phyloP scores from a whole-genome alignment of 2,113 vertebrate species.

The Antechinus stuartii region DNA sequence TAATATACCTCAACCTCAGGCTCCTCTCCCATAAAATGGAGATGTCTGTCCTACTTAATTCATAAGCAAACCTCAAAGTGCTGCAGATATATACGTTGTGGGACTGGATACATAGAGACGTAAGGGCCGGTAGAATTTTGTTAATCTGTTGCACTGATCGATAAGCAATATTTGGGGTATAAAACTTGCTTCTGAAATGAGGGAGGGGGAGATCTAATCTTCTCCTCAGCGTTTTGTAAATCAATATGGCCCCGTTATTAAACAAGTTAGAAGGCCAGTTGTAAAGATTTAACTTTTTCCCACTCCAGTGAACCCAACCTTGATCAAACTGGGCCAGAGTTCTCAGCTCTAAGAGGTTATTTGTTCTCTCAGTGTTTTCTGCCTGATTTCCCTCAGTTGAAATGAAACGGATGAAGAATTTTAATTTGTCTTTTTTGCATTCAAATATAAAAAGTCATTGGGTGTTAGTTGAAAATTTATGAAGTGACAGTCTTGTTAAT shows the following conservation, averaged over 20 bases:
- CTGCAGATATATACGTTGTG: background rate
- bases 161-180: slow-evolving; percentile 9
- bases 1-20: background rate
- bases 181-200: slow-evolving; percentile 34
- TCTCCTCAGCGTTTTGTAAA: slow-evolving; percentile 33
- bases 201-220: slow-evolving; percentile 21
- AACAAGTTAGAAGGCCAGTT: slow-evolving; percentile 35
- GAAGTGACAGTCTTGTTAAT: slow-evolving; percentile 76
- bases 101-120: background rate
- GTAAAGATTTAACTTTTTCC: slow-evolving; percentile 59
- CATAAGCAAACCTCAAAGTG: background rate
- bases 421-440: slow-evolving; percentile 75
- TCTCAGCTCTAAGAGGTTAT: slow-evolving; percentile 49
- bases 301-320: slow-evolving; percentile 29
- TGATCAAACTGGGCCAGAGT: slow-evolving; percentile 48
- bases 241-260: slow-evolving; percentile 31
- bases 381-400: slow-evolving; percentile 61
- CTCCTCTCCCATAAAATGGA: background rate
- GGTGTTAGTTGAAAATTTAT: slow-evolving; percentile 77
- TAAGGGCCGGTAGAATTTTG: slow-evolving; percentile 40
- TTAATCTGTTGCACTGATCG: slow-evolving; percentile 33
- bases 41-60: background rate
- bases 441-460: slow-evolving; percentile 72
- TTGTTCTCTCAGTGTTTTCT: slow-evolving; percentile 63
- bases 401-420: slow-evolving; percentile 70